Evolutionary conservation across 1,140 invertebrate species (phyloP).

Genomic region (Papilio glaucus): DNA sequence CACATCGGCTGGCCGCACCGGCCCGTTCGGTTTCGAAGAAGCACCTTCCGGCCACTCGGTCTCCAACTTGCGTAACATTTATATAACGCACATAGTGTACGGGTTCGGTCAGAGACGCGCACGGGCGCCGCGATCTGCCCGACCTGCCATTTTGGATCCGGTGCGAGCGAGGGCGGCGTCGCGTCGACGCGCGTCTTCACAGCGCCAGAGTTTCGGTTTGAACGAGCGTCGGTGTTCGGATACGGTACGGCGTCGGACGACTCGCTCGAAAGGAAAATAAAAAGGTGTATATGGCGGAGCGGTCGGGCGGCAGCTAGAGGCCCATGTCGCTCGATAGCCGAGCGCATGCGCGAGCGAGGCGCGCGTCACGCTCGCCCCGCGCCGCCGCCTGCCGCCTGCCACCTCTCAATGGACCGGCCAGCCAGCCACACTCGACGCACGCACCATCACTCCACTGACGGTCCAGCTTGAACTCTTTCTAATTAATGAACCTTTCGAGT

Average conservation of each 20-base stretch:
- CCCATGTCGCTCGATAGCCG: conserved; percentile 79
- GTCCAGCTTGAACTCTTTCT: conserved; percentile 32
- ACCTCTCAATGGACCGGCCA: conserved; percentile 67
- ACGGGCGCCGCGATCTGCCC: conserved; percentile 49
- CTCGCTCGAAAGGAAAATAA: conserved; percentile 74
- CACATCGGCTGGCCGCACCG: conserved; percentile 69
- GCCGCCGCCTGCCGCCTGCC: conserved; percentile 58
- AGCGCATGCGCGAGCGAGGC: conserved; percentile 72
- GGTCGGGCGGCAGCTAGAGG: conserved; percentile 72
- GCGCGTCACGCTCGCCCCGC: conserved; percentile 68
- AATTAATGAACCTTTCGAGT: conserved; percentile 24
- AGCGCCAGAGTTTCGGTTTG: conserved; percentile 35
- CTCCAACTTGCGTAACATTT: conserved; percentile 79
- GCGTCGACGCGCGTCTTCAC: conserved; percentile 45
- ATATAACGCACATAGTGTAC: conserved; percentile 73
- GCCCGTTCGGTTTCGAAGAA: conserved; percentile 55
- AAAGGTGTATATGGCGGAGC: conserved; percentile 77
- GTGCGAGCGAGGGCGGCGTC: conserved; percentile 45
- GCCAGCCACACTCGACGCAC: conserved; percentile 48
- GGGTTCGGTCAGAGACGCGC: conserved; percentile 62
- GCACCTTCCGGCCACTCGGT: conserved; percentile 65
- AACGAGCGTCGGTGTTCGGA: conserved; percentile 51
- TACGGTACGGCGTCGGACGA: conserved; percentile 58
- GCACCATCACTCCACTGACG: conserved; percentile 45
- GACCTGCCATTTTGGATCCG: conserved; percentile 74